Percentiles rank a stretch among this genome's conserved stretches.
These are phyloP conservation scores for Habrosyne pyritoides DNA, from an alignment of 2,888 invertebrate genomes.

Conservation along the genomic window DNA sequence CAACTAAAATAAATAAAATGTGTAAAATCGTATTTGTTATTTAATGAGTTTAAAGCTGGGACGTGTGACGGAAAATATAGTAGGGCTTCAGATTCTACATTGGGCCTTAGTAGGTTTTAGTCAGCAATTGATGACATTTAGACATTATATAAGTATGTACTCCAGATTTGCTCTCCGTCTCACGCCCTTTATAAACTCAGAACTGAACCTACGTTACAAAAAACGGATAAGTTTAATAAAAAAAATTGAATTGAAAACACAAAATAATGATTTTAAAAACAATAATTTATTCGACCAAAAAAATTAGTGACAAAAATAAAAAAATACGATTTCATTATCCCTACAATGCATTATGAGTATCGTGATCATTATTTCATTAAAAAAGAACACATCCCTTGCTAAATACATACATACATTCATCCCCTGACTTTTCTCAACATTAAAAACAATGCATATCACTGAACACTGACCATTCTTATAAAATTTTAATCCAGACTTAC, in stretches of 20 bases:
- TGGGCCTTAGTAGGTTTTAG: too few relatives aligned
- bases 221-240: slow-evolving; percentile 6
- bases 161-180: too few relatives aligned
- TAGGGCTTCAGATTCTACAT: too few relatives aligned
- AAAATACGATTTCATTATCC: slow-evolving; percentile 45
- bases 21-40: slow-evolving; percentile 30
- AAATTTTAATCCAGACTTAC: slow-evolving; percentile 10
- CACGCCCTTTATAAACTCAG: too few relatives aligned
- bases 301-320: slow-evolving; percentile 21
- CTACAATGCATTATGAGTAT: slow-evolving; percentile 15
- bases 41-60: not conserved
- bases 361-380: slow-evolving; percentile 6
- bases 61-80: not conserved
- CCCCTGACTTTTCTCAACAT: slow-evolving; percentile 8
- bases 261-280: slow-evolving; percentile 29
- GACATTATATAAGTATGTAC: too few relatives aligned
- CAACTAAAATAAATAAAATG: slow-evolving; percentile 27
- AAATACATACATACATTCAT: slow-evolving; percentile 12
- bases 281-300: slow-evolving; percentile 35
- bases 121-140: too few relatives aligned
- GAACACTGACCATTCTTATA: slow-evolving; percentile 1
- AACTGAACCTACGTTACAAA: too few relatives aligned
- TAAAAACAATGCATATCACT: slow-evolving; percentile 5
- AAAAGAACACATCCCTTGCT: slow-evolving; percentile 5
- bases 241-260: slow-evolving; percentile 14